Conservation (phyloP, 2,888 invertebrate genomes). For the Copidosoma aretas region DNA sequence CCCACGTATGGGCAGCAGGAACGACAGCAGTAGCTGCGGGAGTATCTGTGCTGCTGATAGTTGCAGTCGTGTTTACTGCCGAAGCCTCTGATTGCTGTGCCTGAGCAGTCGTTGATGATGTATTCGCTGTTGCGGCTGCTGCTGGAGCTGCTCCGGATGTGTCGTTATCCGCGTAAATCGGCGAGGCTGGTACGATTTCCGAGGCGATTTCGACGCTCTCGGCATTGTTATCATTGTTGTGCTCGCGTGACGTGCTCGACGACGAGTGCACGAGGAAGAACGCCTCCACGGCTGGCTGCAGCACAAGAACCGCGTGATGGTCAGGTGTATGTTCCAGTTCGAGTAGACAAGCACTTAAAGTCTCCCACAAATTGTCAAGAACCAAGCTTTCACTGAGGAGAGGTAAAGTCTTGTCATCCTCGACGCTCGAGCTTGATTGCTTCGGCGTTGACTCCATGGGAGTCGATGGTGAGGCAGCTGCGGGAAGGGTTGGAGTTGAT, state of each 20-base stretch:
- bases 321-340: conserved; percentile 84
- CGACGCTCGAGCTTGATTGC: conserved; percentile 41
- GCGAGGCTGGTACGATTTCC: conserved; percentile 59
- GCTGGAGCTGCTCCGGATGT: conserved; percentile 42
- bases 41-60: conserved; percentile 46
- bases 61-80: conserved; percentile 16
- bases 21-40: conserved; percentile 45
- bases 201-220: conserved; percentile 54
- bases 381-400: conserved; percentile 75
- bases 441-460: conserved; percentile 33
- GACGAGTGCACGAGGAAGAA: conserved; percentile 89
- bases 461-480: not conserved
- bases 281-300: conserved; percentile 85
- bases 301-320: conserved; percentile 84
- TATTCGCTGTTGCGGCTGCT: not conserved
- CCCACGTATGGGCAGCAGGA: conserved; percentile 50
- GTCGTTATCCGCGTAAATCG: conserved; percentile 57
- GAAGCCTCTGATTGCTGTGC: not conserved
- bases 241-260: conserved; percentile 61
- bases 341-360: conserved; percentile 77
- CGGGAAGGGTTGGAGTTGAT: conserved; percentile 38
- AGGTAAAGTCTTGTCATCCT: conserved; percentile 60
- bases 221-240: conserved; percentile 42
- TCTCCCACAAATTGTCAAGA: conserved; percentile 78
- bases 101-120: not conserved